Evolutionary conservation across 2,113 vertebrate species (phyloP).

Genomic region (Calidris pygmaea): DNA sequence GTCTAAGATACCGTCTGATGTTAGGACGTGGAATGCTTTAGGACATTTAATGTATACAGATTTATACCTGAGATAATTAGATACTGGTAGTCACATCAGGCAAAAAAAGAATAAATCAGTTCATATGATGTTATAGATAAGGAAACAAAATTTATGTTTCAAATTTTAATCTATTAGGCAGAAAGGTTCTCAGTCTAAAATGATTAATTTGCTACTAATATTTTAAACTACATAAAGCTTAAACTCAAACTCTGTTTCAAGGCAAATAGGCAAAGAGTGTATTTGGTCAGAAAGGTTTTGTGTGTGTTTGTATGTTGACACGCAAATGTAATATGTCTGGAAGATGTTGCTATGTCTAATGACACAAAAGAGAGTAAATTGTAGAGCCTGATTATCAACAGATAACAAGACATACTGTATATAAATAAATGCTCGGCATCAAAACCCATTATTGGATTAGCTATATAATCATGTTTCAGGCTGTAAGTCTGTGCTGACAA

Average conservation of each 20-base stretch:
- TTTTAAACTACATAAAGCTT: conserved; percentile 58
- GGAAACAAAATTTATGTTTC: conserved; percentile 44
- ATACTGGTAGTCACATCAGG: neutral
- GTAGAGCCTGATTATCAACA: conserved; percentile 84
- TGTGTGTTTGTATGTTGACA: conserved; percentile 74
- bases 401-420: conserved; percentile 83
- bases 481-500: conserved; percentile 86
- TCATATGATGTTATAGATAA: conserved; percentile 22
- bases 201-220: conserved; percentile 52
- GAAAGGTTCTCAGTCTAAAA: conserved; percentile 31
- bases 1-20: neutral
- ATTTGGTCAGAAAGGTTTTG: conserved; percentile 63
- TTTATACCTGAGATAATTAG: conserved; percentile 21
- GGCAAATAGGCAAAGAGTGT: conserved; percentile 54
- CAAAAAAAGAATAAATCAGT: conserved; percentile 41
- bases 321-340: conserved; percentile 73
- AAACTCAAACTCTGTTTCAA: conserved; percentile 21
- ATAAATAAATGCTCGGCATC: conserved; percentile 85
- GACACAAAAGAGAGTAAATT: conserved; percentile 82
- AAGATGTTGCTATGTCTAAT: conserved; percentile 79
- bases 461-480: conserved; percentile 86
- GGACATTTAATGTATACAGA: neutral
- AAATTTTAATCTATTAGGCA: conserved; percentile 49
- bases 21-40: neutral
- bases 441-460: conserved; percentile 87